Evolutionary conservation across 2,888 invertebrate genomes (phyloP).

Genomic region (Limnephilus auricula): DNA sequence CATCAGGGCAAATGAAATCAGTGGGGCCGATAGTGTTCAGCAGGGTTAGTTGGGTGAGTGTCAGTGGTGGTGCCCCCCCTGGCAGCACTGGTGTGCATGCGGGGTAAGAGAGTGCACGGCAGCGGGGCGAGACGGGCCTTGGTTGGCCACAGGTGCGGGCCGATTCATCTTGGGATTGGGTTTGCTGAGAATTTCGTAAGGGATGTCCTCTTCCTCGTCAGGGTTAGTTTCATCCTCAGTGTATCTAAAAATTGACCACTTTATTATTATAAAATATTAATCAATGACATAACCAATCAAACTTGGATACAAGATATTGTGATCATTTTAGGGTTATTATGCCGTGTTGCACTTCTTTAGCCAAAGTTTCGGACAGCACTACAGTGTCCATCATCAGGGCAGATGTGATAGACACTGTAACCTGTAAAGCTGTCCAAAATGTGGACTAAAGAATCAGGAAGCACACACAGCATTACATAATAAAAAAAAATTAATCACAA

Average conservation of each 20-base stretch:
- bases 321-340: too few relatives aligned
- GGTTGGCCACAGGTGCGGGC: conserved; percentile 36
- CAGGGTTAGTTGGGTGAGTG: not conserved
- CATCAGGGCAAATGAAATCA: not conserved
- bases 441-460: too few relatives aligned
- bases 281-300: too few relatives aligned
- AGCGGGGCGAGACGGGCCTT: not conserved
- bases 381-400: too few relatives aligned
- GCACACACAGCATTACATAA: too few relatives aligned
- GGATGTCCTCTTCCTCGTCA: conserved; percentile 75
- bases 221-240: conserved; percentile 81
- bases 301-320: too few relatives aligned
- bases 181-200: conserved; percentile 81
- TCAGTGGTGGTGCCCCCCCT: conserved; percentile 62
- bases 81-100: conserved; percentile 61
- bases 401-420: too few relatives aligned
- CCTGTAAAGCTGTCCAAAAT: too few relatives aligned
- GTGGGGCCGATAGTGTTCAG: not conserved
- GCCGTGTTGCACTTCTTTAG: too few relatives aligned
- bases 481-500: too few relatives aligned
- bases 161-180: conserved; percentile 67
- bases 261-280: not conserved
- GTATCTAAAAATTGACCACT: conserved; percentile 73
- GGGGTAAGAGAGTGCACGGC: conserved; percentile 41
- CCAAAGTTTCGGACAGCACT: too few relatives aligned